A percentile compares a stretch with the other conserved stretches of the same genome.
Conservation (phyloP, 2,113 vertebrate genomes). For the Cynoglossus semilaevis region DNA sequence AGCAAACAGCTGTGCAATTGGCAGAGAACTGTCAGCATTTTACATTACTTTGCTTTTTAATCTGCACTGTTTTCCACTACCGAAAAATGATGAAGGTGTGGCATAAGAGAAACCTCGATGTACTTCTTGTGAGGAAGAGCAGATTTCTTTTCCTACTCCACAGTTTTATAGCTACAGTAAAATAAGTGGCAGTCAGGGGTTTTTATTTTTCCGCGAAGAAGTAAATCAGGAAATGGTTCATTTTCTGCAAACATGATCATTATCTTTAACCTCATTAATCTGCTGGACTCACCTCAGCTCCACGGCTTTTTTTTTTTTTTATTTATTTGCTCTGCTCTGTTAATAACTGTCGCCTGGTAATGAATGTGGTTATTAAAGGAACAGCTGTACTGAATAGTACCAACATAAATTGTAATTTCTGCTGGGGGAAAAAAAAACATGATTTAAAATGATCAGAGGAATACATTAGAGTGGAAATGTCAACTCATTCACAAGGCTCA, state of each 20-base stretch:
- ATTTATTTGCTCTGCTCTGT: constrained; percentile 26
- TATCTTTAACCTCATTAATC: constrained; percentile 63
- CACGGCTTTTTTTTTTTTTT: constrained; percentile 33
- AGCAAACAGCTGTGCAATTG: too few relatives aligned
- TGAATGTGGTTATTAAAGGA: constrained; percentile 70
- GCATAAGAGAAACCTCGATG: too few relatives aligned
- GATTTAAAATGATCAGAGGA: constrained; percentile 60
- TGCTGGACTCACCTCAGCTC: constrained; percentile 32
- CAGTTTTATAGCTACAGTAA: constrained; percentile 18
- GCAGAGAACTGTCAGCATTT: too few relatives aligned
- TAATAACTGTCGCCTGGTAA: constrained; percentile 69
- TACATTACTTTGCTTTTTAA: too few relatives aligned
- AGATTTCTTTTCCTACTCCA: constrained; percentile 20
- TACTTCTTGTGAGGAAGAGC: too few relatives aligned
- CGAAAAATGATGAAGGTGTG: too few relatives aligned
- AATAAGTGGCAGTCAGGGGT: constrained; percentile 27
- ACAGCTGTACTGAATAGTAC: constrained; percentile 60
- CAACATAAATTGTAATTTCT: constrained; percentile 61
- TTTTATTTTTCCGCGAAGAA: constrained; percentile 32
- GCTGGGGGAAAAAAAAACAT: constrained; percentile 50
- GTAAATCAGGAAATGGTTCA: constrained; percentile 44
- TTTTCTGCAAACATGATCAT: constrained; percentile 51
- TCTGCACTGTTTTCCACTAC: too few relatives aligned
- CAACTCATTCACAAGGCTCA: constrained; percentile 6
- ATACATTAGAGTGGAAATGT: constrained; percentile 56